These are phyloP conservation scores for Felis catus DNA, from an alignment of 2,113 vertebrate genomes.

Conservation along the genomic window DNA sequence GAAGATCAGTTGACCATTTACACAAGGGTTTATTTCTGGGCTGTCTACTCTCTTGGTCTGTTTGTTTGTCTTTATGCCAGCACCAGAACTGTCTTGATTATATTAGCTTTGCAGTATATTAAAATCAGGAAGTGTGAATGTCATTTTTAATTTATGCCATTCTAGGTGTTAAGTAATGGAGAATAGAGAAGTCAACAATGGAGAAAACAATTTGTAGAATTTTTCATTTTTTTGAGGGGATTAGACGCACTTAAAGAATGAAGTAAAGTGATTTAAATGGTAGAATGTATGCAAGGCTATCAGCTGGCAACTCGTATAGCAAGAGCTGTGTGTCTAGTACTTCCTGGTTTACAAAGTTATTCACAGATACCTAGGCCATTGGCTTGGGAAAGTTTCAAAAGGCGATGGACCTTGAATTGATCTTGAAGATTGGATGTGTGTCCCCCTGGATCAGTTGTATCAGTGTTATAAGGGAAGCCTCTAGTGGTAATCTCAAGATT, in stretches of 20 bases:
- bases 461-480: background rate
- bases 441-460: background rate
- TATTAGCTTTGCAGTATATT: background rate
- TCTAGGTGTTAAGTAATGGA: background rate
- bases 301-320: background rate
- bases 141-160: background rate
- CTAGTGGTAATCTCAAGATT: background rate
- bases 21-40: background rate
- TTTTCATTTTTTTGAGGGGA: background rate
- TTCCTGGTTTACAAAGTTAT: background rate
- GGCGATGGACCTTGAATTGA: background rate
- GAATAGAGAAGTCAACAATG: background rate
- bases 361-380: background rate
- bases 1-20: background rate
- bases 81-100: background rate
- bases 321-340: background rate
- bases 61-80: background rate
- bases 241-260: background rate
- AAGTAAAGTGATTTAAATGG: constrained; percentile 35
- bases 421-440: background rate
- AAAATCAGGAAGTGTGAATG: background rate
- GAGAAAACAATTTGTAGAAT: background rate
- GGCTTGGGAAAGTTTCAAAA: background rate
- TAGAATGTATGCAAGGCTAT: background rate
- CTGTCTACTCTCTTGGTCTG: background rate